phyloP scores from a whole-genome alignment of 2,888 invertebrate species.

The Aporophyla lueneburgensis region DNA sequence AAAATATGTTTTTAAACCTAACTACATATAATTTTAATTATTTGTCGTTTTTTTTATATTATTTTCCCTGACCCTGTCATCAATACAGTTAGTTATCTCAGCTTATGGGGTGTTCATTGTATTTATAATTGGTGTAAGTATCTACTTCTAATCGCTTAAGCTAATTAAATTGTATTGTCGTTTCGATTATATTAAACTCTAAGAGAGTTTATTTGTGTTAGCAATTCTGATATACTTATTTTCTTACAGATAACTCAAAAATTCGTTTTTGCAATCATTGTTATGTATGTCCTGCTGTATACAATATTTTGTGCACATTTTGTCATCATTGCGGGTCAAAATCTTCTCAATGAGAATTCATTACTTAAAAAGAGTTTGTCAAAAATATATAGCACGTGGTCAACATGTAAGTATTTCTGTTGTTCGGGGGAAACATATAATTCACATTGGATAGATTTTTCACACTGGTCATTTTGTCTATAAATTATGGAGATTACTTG shows the following conservation, averaged over 20 bases:
- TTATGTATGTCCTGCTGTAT: neutral
- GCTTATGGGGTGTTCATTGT: constrained; percentile 11
- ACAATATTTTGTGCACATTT: constrained; percentile 27
- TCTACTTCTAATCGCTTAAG: neutral
- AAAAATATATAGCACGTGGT: constrained; percentile 23
- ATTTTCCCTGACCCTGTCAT: constrained; percentile 26
- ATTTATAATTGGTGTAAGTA: constrained; percentile 19
- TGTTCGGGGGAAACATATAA: neutral
- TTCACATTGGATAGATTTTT: neutral
- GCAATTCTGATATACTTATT: neutral
- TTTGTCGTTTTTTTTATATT: constrained; percentile 19
- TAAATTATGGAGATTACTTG: neutral
- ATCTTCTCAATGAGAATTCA: constrained; percentile 26
- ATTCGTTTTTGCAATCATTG: neutral
- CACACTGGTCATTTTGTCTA: neutral
- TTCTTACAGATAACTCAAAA: constrained; percentile 26
- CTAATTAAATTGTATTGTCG: neutral
- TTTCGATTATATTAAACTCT: neutral
- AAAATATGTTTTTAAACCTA: too few species aligned
- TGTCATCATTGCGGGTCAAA: constrained; percentile 31
- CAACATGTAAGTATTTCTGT: constrained; percentile 31
- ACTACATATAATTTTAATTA: too few species aligned
- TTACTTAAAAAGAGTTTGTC: constrained; percentile 22
- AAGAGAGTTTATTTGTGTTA: too few species aligned
- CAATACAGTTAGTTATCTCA: constrained; percentile 21